These are phyloP conservation scores for Bellardia bayeri DNA, from an alignment of 2,888 invertebrate species.

Conservation along the genomic window DNA sequence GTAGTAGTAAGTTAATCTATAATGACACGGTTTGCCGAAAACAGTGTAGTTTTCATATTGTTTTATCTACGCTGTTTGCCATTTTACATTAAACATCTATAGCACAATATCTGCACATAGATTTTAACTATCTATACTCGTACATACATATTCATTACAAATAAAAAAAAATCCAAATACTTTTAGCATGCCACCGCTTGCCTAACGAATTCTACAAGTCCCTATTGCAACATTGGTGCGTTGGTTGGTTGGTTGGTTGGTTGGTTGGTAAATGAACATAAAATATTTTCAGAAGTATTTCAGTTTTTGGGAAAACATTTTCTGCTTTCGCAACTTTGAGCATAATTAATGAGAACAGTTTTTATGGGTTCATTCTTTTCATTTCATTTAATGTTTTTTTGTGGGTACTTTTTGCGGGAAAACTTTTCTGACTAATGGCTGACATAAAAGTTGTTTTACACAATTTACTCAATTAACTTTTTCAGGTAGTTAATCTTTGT, in stretches of 20 bases:
- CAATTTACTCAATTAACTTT: constrained; percentile 81
- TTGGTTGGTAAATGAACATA: constrained; percentile 49
- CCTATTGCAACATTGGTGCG: constrained; percentile 22
- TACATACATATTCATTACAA: constrained; percentile 26
- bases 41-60: constrained; percentile 5
- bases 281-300: constrained; percentile 49
- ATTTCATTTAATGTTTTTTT: constrained; percentile 70
- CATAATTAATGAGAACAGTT: constrained; percentile 81
- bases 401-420: constrained; percentile 50
- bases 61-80: not conserved
- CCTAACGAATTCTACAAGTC: constrained; percentile 23
- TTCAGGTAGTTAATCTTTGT: constrained; percentile 82
- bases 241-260: not conserved
- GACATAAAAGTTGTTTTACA: constrained; percentile 76
- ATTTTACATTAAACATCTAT: not conserved
- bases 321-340: constrained; percentile 82
- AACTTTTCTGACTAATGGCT: constrained; percentile 76
- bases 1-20: too few relatives aligned
- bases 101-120: constrained; percentile 3
- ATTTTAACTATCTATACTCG: constrained; percentile 11
- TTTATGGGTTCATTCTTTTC: constrained; percentile 70
- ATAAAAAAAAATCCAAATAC: constrained; percentile 1
- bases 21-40: too few relatives aligned
- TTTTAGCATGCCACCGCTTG: constrained; percentile 1
- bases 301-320: constrained; percentile 77